Evolutionary conservation across 2,797 vertebrate genomes (phyloP).

Genomic region (Artibeus jamaicensis): DNA sequence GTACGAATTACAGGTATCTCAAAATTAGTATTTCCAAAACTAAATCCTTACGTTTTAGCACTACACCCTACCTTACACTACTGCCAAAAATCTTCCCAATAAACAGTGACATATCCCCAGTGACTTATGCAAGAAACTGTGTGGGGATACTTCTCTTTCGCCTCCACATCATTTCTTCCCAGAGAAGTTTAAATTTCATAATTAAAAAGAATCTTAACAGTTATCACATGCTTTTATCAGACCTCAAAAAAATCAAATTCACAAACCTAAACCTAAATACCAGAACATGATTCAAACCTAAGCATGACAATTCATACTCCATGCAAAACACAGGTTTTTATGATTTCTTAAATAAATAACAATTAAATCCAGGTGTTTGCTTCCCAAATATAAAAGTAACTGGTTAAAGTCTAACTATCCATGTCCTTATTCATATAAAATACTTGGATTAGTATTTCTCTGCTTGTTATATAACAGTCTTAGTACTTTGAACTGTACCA

Average conservation of each 20-base stretch:
- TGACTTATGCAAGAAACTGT: not conserved
- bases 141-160: not conserved
- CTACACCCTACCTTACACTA: not conserved
- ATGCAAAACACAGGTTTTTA: too few species aligned
- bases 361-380: not conserved
- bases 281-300: not conserved
- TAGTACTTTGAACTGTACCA: not conserved
- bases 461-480: not conserved
- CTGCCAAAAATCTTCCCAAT: not conserved
- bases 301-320: too few species aligned
- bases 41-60: not conserved
- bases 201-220: not conserved
- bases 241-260: not conserved
- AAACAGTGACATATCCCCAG: not conserved
- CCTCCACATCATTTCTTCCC: not conserved
- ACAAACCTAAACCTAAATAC: not conserved
- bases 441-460: not conserved
- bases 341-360: too few species aligned
- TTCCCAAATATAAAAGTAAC: not conserved
- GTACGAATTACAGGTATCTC: not conserved
- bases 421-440: not conserved
- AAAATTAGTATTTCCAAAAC: not conserved
- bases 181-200: slow-evolving; percentile 8
- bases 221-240: not conserved
- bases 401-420: not conserved